Base-by-base conservation (phyloP, 1,140 invertebrate species). In the Phenacoccus solenopsis region DNA sequence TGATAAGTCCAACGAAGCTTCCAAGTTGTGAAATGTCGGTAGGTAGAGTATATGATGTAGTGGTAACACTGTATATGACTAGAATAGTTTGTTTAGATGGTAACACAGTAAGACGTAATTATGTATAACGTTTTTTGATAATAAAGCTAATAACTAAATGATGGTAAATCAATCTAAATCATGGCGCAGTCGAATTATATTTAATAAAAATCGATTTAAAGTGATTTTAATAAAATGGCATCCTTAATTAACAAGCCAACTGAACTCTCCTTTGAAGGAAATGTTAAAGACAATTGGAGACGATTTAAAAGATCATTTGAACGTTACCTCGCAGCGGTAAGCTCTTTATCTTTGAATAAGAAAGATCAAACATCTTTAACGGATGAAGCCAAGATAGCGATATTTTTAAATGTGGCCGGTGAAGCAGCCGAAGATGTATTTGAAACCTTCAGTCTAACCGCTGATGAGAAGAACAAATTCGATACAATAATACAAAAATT, bases 401-500 rank as follows among this genome's bases (percentile, higher is more conserved):
- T 27, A 0, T 28, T 70, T 13, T 30, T 70, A 12, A 61, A 70
- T 16, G 56, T 70, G 1, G 13, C 59, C 3, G 69, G 69, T 12
- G 22, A 27, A 0, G 16, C 56, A 0, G 28, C 69, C 1, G 28
- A 59, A 22, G 59, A 61, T 30, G 27, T 70, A 0, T 69, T 56
- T 21, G 57, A 38, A 7, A 57, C 16, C 21, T 30, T 61, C 9
- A 72, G 74, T 13, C 73, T 70, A 0, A 72, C 38, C 20, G 38
- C 38, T 16, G 38, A 49, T 49, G 38, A 78, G 64, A 74, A 73
- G 30, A 73, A 76, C 70, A 71, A 70, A 49, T 67, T 70, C 9
- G 57, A 73, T 16, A 59, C 61, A 68, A 74, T 77, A 9, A 27
- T 75, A 2, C 69, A 73, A 56, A 72, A 70, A 1, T 77, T 76